Conservation (phyloP, 2,888 invertebrate species). For the Cosmia pyralina region DNA sequence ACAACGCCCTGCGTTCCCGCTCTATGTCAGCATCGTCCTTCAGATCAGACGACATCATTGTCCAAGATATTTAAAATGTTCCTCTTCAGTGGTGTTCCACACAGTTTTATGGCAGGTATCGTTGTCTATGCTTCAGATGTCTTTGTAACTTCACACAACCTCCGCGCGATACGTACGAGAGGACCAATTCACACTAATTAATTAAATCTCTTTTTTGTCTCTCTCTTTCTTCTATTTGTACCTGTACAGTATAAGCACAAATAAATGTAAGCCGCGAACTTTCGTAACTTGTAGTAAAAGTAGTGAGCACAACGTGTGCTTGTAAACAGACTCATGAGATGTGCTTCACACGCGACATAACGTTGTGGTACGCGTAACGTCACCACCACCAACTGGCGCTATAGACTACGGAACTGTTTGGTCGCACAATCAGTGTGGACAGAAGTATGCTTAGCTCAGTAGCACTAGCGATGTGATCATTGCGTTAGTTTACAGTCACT, state of each 20-base stretch:
- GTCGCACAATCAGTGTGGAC: not conserved
- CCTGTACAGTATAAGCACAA: not conserved
- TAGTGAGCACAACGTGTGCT: not conserved
- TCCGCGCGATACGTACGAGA: too few relatives aligned
- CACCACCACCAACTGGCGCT: not conserved
- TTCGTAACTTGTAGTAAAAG: not conserved
- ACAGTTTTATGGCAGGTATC: too few relatives aligned
- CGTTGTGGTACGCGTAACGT: too few relatives aligned
- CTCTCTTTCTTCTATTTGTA: not conserved
- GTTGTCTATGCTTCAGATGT: not conserved
- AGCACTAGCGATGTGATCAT: too few relatives aligned
- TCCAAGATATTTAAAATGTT: too few relatives aligned
- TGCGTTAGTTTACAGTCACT: not conserved
- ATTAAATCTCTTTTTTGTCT: not conserved
- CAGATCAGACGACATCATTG: too few relatives aligned
- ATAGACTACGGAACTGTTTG: not conserved
- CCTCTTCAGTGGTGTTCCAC: too few relatives aligned
- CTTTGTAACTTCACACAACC: not conserved
- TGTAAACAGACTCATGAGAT: not conserved
- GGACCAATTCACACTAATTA: not conserved
- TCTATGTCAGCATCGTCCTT: too few relatives aligned
- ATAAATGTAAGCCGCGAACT: conserved; percentile 1
- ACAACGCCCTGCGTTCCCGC: too few relatives aligned
- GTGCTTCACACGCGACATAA: too few relatives aligned
- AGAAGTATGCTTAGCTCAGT: not conserved